Base-by-base conservation (phyloP, 2,113 vertebrate genomes). In the Poeciliopsis occidentalis region DNA sequence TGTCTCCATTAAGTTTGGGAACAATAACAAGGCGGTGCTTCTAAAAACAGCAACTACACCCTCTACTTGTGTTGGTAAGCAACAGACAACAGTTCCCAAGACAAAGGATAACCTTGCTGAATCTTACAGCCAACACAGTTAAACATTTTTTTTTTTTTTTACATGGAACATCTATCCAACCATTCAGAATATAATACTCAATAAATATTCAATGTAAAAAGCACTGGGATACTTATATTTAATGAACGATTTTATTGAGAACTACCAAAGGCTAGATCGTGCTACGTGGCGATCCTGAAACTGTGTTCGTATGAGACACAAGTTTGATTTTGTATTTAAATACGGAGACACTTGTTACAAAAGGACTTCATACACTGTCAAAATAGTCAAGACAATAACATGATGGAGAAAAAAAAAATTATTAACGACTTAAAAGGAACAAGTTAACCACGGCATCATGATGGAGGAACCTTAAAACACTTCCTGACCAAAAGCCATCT, bases 101-200 rank as follows among this genome's bases (percentile, higher is more conserved):
- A 89, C 82, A 85, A 79, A 65, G 26, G 84, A 89, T 84, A 82
- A 89, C 65, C 77, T 78, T 61, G 67, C 75, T 85, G 79, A 88
- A 77, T 87, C 66, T 83, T 71, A 79, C 79, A 90, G 86, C 79
- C 79, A 64, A 83, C 72, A 87, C 47, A 22, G 64, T 76, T 89
- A 79, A 57, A 64, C 60, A 31, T 31, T 47, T 85, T 84, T 82
- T 44, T 19, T 44, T 19, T 82, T 32, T 86, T 85, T 76, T 79
- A 93, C 87, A 92, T 76, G 70, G 66, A 92, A 93, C 89, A 92
- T 88, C 86, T 77, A 92, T 75, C 79, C 77, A 84, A 88, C 83
- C 83, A 92, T 73, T 91, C 82, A 83, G 80, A 92, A 88, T 89
- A 91, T 91, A 92, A 92, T 90, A 91, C 82, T 85, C 81, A 82